These are phyloP conservation scores for Aphrophora alni DNA, from an alignment of 2,888 invertebrate genomes.

Conservation along the genomic window DNA sequence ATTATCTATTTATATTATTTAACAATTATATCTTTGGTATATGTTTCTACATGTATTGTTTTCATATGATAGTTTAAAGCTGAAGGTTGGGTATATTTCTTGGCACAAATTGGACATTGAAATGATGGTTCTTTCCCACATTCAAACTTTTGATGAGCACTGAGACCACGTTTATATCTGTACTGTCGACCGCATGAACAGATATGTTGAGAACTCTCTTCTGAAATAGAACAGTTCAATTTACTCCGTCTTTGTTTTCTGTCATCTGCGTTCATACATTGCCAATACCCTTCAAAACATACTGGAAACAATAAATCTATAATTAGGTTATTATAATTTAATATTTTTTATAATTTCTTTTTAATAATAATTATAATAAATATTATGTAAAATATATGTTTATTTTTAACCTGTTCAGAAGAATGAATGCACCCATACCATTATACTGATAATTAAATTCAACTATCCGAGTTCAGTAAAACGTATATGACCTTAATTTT, in stretches of 20 bases:
- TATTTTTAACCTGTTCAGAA: no score
- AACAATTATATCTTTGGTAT: neutral
- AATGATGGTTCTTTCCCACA: neutral
- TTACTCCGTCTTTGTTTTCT: neutral
- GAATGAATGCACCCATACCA: no score
- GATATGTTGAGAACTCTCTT: neutral
- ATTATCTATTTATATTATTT: no score
- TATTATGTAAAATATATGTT: no score
- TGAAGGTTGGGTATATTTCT: neutral
- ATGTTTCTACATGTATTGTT: neutral
- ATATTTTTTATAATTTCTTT: no score
- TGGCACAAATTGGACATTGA: neutral
- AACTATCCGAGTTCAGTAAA: no score
- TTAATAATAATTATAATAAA: no score
- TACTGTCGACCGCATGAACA: neutral
- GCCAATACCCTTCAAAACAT: neutral
- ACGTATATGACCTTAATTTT: no score
- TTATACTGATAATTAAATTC: no score
- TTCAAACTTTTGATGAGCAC: neutral
- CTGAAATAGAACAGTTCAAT: neutral
- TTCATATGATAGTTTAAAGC: neutral
- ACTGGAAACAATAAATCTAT: neutral
- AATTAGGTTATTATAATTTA: neutral
- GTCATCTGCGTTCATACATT: neutral
- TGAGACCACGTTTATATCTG: neutral